Conservation (phyloP, 2,113 vertebrate genomes). For the Arenaria interpres region DNA sequence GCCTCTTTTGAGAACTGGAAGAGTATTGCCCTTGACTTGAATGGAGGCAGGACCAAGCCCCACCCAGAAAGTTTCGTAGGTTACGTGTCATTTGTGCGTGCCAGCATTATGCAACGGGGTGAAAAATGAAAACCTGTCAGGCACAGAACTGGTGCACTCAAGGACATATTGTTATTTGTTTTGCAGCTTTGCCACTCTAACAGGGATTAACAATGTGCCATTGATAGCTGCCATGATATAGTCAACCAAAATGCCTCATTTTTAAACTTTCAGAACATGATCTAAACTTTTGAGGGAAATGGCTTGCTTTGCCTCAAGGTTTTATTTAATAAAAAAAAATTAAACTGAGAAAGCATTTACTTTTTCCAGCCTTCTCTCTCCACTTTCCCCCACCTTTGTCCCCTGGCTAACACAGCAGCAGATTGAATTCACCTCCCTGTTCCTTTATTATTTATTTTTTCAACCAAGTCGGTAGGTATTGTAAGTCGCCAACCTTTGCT, state of each 20-base stretch:
- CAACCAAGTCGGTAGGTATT: slow-evolving; percentile 2
- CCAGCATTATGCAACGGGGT: slow-evolving; percentile 40
- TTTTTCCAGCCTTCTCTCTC: not conserved
- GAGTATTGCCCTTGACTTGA: slow-evolving; percentile 12
- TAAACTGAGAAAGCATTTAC: not conserved
- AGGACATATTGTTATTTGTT: slow-evolving; percentile 64
- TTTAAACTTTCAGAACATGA: not conserved
- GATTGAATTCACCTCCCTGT: not conserved
- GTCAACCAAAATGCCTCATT: not conserved
- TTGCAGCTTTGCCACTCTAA: slow-evolving; percentile 27
- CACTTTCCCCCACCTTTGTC: not conserved
- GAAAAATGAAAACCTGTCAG: slow-evolving; percentile 52
- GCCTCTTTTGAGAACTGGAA: not conserved
- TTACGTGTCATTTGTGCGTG: not conserved
- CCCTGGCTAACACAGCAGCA: not conserved
- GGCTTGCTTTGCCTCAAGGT: not conserved
- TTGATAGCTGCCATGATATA: slow-evolving; percentile 24
- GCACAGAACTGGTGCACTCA: slow-evolving; percentile 38
- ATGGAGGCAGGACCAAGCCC: not conserved
- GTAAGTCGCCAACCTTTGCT: slow-evolving; percentile 48
- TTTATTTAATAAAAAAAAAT: not conserved
- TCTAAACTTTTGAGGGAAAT: not conserved
- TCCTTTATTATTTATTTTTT: slow-evolving; percentile 25
- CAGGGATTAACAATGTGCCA: slow-evolving; percentile 32
- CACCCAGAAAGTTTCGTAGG: not conserved